Evolutionary conservation across 2,797 vertebrate species (phyloP), one percentile per base, ranked within the genome.

Genomic region (Girardinus metallicus): DNA sequence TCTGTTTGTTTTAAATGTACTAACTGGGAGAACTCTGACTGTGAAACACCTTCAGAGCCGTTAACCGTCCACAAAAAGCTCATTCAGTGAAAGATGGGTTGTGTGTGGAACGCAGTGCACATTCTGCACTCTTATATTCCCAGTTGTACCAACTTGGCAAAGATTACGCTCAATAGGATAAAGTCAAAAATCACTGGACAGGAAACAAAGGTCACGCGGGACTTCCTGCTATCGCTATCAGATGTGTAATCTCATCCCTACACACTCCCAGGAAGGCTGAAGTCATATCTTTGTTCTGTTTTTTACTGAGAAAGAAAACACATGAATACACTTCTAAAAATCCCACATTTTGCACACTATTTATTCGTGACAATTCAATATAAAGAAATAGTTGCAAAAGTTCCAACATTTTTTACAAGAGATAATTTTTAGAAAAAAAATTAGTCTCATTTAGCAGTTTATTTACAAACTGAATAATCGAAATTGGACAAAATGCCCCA

Each of bases 111-210:
- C 70, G 44, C 68, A n/a, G 41, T 8, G 62, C 36, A 8, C 21
- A 77, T 75, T 49, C 15, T 78, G 15, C 77, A 78, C 73, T 66
- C 66, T 15, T 31, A 55, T 41, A 49, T 18, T 81, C 68, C 79
- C 64, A 16, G 47, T n/a, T 26, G 57, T 46, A 44, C 29, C 12
- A 1, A 26, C 60, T 73, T 46, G 41, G n/a, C 31, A 31, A 73
- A 57, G 49, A 73, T 77, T 36, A 39, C 26, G 0, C 51, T 74
- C 51, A 55, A 11, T 15, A 46, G 74, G 53, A 78, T 41, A n/a
- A n/a, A 80, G 74, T 73, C 12, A 74, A 57, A 60, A 75, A 57
- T 53, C 18, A 7, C 11, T 5, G 9, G 76, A 77, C 36, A 74
- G 72, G 55, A 81, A 72, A 76, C 4, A 60, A 77, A 80, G 36